Evolutionary conservation across 2,797 vertebrate genomes (phyloP), one percentile per base, ranked within the genome.

Genomic region (Molossus molossus): DNA sequence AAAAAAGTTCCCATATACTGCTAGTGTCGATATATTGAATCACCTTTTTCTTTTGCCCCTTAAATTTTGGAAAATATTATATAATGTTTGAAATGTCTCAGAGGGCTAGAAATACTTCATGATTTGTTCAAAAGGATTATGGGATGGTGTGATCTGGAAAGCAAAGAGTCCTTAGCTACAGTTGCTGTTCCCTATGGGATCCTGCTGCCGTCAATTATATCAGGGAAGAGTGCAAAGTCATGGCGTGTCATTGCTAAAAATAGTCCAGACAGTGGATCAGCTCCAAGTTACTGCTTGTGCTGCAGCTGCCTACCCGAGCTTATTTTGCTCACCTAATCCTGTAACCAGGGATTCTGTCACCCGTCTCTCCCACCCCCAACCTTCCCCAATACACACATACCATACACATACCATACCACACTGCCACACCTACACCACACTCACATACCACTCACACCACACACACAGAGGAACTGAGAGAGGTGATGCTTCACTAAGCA

Each of bases 181-280:
- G 77, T 45, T 57, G 62, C 14, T 67, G 40, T 25, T 94, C 85
- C 85, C 64, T 48, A 2, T 57, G 64, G 90, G 65, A 58, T 76
- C 72, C 25, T 94, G 88, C 33, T 84, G 76, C 62, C 1, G 4
- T 76, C n/a, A 79, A 7, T 93, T 84, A n/a, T 40, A 89, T 50
- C 33, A 95, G 55, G 64, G 65, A 86, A 90, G 82, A 95, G 79
- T 60, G 89, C 95, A 95, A 94, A 94, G 96, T 97, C 93, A 94
- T 25, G 48, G 86, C 0, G 4, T 14, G 6, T 81, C 67, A 57
- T 55, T 80, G 93, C 94, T 97, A 97, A 97, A 96, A 97, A 96
- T 97, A 97, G 55, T 37, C 9, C 76, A 89, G 88, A 69, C 21
- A 1, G 17, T 88, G 80, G 92, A 48, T 69, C 70, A 55, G 60